Base-by-base conservation (phyloP, 2,888 invertebrate genomes). In the Andrena camellia region DNA sequence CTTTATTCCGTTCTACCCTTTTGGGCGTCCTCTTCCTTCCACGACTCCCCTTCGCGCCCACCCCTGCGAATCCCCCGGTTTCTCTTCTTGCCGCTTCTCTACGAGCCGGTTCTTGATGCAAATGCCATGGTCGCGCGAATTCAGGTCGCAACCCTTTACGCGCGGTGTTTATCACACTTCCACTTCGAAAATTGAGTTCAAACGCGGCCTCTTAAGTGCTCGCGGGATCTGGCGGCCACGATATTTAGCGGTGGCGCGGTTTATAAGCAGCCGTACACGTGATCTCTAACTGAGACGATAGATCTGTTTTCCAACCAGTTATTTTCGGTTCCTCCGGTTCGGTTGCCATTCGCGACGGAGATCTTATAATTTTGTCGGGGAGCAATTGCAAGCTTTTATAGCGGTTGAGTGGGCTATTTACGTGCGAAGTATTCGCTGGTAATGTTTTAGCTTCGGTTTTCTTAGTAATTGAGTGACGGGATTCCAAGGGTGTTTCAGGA, bases 141-240 rank as follows among this genome's bases (percentile, higher is more conserved):
- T n/a, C 64, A 20, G 29, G 42, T 67, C 48, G 35, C 54, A 23
- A 68, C 23, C 57, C 69, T 48, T 60, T n/a, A 7, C 20, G n/a
- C 33, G 23, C 54, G 73, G 68, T 75, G 75, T 86, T 84, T 86
- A 79, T 79, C 77, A 78, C 75, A 33, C 35, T 64, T 78, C 78
- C 78, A 74, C 76, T 67, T 78, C 29, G 75, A 84, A 70, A 86
- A 86, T 84, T 64, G 70, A 74, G 73, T 76, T 70, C 33, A 78
- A 67, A 63, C 62, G 73, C 42, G 42, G 57, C 29, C 60, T 62
- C 73, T 76, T 59, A 48, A 70, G 70, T 78, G 78, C 50, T 64
- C n/a, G 59, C 33, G 70, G 63, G 74, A 81, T 78, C 26, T 48
- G 69, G 59, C 52, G 33, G 57, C 52, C 54, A 64, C n/a, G 66